Conservation (phyloP, 2,113 vertebrate genomes). For the Cyphomyrus discorhynchus region DNA sequence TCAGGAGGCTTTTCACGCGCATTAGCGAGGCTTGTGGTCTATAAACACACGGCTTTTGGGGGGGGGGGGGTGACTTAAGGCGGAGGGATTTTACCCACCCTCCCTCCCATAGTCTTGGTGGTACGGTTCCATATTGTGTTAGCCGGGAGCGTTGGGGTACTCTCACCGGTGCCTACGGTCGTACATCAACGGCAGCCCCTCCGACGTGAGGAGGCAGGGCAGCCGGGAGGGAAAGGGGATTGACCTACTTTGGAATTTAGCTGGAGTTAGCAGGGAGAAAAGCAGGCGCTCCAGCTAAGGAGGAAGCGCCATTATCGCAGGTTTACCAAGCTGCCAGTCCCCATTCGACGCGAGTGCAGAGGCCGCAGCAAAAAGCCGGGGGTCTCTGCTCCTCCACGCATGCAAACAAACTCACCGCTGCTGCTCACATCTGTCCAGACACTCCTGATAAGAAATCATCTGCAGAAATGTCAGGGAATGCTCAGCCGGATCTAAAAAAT, state of each 20-base stretch:
- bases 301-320: background rate
- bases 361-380: background rate
- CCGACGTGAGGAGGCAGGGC: background rate
- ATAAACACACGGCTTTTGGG: slow-evolving; percentile 3
- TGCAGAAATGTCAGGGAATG: background rate
- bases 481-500: background rate
- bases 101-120: background rate
- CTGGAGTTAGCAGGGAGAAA: background rate
- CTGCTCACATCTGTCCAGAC: background rate
- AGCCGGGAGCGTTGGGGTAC: background rate
- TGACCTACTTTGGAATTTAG: slow-evolving; percentile 3
- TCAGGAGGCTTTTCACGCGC: slow-evolving; percentile 51
- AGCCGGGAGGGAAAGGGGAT: background rate
- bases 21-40: slow-evolving; percentile 42
- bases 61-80: background rate
- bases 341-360: background rate
- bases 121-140: background rate
- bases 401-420: background rate
- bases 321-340: background rate
- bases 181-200: background rate
- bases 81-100: background rate
- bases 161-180: background rate
- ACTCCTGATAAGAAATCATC: background rate
- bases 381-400: background rate
- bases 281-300: background rate